Percentiles rank a stretch among this genome's conserved stretches.
Evolutionary conservation across 2,888 invertebrate genomes (phyloP).

Genomic region (Rhogogaster chlorosoma): DNA sequence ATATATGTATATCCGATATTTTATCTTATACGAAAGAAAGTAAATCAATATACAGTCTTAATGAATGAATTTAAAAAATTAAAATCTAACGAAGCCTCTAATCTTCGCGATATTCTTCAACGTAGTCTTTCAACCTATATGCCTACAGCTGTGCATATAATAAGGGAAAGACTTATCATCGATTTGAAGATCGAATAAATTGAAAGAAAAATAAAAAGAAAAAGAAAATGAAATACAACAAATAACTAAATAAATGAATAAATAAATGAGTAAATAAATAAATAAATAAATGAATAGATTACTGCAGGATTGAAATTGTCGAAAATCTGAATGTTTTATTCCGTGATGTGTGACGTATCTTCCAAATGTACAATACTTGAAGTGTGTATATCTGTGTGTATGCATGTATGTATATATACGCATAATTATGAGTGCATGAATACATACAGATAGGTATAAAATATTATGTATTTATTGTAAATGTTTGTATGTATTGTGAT

Average conservation of each 20-base stretch:
- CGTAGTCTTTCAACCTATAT: not conserved
- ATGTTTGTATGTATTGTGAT: constrained; percentile 76
- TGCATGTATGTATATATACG: constrained; percentile 54
- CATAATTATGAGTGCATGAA: constrained; percentile 11
- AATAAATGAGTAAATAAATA: not conserved
- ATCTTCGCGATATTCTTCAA: not conserved
- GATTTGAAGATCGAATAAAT: not conserved
- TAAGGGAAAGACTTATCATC: not conserved
- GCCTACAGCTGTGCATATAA: constrained; percentile 11
- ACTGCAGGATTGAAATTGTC: constrained; percentile 9
- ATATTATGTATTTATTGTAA: constrained; percentile 73
- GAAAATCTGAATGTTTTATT: constrained; percentile 32
- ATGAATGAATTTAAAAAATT: not conserved
- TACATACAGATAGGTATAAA: constrained; percentile 33
- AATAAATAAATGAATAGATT: not conserved
- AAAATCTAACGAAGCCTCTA: not conserved
- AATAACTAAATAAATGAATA: not conserved
- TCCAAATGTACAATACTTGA: constrained; percentile 46
- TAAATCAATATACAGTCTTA: constrained; percentile 10
- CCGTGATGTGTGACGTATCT: constrained; percentile 46
- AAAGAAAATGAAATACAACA: not conserved
- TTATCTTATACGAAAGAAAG: constrained; percentile 39
- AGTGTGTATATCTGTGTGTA: constrained; percentile 38
- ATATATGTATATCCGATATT: constrained; percentile 1
- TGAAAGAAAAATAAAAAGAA: not conserved